Evolutionary conservation across 2,888 invertebrate genomes (phyloP), one percentile per base, ranked within the genome.

Genomic region (Drosophila peninsularis): DNA sequence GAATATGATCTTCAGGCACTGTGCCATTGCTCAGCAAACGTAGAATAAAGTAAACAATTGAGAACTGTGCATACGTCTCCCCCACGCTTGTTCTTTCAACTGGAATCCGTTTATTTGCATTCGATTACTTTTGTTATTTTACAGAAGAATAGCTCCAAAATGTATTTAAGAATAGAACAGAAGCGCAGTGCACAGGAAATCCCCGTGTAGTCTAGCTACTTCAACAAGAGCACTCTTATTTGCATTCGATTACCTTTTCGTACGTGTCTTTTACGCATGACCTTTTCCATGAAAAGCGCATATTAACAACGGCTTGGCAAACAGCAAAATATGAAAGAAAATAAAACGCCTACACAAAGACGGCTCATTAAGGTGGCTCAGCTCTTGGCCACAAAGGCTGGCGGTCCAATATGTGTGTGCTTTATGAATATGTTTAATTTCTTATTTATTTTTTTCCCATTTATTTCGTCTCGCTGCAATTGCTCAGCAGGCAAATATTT

Each of bases 401-500:
- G 63, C 39, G 7, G 19, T 11, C 42, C 62, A 36, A 68, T 58
- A 42, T 60, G 21, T 60, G 21, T 60, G 24, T 63, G 30, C 52
- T 47, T 54, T 50, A 44, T 60, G 55, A 60, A 71, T 71, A 56
- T 56, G 41, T 49, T 30, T 62, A 19, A 56, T 67, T 45, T 58
- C 66, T 66, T 63, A 58, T 75, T 54, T 53, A 52, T 44, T 56
- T 10, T 5, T 34, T 39, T 32, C n/a, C 21, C 45, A 53, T 41
- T 30, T 19, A 57, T 72, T 58, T 62, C 44, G 55, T 50, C 72
- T 37, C 61, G 56, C 53, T 79, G 77, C 80, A 75, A 42, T 62
- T 63, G 62, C 81, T 77, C 81, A 71, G 73, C 77, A 70, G 68
- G 72, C 69, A 85, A 88, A 82, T 85, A 83, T 83, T 88, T 86